Percentiles rank a stretch among this genome's conserved stretches.
phyloP scores from a whole-genome alignment of 2,113 vertebrate species.

The Hydrolagus affinis region DNA sequence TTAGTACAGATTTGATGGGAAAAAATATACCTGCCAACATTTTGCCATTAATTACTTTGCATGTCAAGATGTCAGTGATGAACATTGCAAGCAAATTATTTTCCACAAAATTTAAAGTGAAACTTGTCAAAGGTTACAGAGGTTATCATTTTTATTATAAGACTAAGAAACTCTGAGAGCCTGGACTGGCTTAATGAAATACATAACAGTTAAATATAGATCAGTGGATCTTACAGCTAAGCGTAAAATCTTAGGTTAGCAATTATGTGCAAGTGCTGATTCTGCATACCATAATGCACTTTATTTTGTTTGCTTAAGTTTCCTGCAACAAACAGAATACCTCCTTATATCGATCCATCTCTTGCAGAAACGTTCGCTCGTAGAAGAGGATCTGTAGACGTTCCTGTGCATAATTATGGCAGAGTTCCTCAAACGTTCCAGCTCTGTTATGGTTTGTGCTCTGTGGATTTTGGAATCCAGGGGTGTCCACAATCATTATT shows the following conservation, averaged over 20 bases:
- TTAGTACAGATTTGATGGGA: slow-evolving; percentile 12
- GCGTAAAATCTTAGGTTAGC: neutral
- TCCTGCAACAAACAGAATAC: slow-evolving; percentile 46
- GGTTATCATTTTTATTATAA: neutral
- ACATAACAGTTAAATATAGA: neutral
- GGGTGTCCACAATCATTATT: slow-evolving; percentile 88
- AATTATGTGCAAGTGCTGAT: neutral
- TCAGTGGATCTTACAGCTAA: neutral
- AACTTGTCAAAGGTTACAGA: neutral
- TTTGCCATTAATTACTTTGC: neutral
- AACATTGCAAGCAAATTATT: neutral
- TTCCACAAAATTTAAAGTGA: neutral
- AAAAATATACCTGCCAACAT: too few species aligned
- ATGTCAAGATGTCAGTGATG: neutral
- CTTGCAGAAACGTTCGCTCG: slow-evolving; percentile 77
- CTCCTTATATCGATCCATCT: slow-evolving; percentile 92
- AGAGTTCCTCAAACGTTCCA: slow-evolving; percentile 91
- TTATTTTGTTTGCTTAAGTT: neutral
- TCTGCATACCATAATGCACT: neutral
- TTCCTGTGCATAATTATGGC: slow-evolving; percentile 94
- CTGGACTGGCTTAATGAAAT: neutral
- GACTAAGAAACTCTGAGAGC: neutral
- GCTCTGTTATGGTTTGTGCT: slow-evolving; percentile 66
- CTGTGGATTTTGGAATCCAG: slow-evolving; percentile 86
- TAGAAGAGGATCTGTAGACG: slow-evolving; percentile 88